Base-by-base conservation (phyloP, 2,797 vertebrate genomes). In the Sorex maritimensis region DNA sequence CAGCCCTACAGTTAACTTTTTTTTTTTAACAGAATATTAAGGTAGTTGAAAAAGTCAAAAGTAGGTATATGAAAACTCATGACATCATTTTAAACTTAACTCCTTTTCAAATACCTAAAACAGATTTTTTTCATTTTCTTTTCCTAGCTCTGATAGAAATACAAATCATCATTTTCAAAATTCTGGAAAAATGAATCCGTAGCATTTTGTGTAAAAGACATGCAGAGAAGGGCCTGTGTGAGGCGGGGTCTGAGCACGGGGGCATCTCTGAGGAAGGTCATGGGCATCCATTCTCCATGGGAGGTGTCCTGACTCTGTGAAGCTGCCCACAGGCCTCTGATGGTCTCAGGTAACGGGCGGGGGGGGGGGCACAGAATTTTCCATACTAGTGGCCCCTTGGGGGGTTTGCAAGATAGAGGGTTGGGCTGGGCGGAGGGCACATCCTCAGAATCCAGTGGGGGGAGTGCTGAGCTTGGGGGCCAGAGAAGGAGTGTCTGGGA, bases 161-260 rank as follows among this genome's bases (percentile, higher is more conserved):
- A 67, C 78, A 82, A 63, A 89, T n/a, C 75, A 72, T 74, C 81
- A 72, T 79, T 90, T 93, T 78, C 65, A n/a, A 83, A 74, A 81
- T 78, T 85, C 49, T 73, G 38, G 80, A 81, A 86, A 89, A 90
- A 90, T 28, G 11, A 69, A 49, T 58, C 65, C 75, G 49, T 85
- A 84, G 65, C 61, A 34, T 1, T 28, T 74, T 81, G 86, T 58
- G 69, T 67, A 7, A 44, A 65, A 73, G 49, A 88, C 30, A 23
- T 21, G 10, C 61, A 17, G 21, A 49, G 28, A 72, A 44, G 26
- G 75, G 4, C 21, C 2, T 2, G 19, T 3, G 28, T 71, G 41
- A 44, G 41, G 58, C 26, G 21, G 21, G 55, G 17, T 30, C 9
- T 55, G 30, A 49, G 24, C 30, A 15, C 55, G 34, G 34, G 71